These are phyloP conservation scores for Tortricodes alternella DNA, from an alignment of 2,888 invertebrate genomes.

Conservation along the genomic window DNA sequence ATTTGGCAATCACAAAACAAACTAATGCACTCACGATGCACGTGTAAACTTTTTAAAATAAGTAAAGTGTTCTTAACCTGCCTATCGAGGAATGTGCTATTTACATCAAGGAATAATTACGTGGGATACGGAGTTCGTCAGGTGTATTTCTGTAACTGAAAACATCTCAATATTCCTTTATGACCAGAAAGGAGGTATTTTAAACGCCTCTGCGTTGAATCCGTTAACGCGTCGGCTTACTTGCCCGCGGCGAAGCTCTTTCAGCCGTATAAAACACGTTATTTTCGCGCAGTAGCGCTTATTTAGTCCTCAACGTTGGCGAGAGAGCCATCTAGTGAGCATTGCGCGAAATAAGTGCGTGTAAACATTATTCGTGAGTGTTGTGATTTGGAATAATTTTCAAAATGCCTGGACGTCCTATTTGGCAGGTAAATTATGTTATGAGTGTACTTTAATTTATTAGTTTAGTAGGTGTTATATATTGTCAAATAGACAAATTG, in stretches of 20 bases:
- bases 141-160: constrained; percentile 33
- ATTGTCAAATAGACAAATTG: neutral
- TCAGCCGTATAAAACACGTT: constrained; percentile 80
- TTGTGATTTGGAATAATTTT: constrained; percentile 50
- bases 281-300: constrained; percentile 73
- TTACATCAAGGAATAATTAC: neutral
- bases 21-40: neutral
- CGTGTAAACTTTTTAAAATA: neutral
- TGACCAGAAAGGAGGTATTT: constrained; percentile 71
- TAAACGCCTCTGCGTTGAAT: constrained; percentile 70
- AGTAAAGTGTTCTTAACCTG: neutral
- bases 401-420: constrained; percentile 89
- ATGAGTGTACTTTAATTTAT: constrained; percentile 50
- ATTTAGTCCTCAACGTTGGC: constrained; percentile 77
- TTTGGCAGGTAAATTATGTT: constrained; percentile 84
- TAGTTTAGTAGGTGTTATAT: neutral
- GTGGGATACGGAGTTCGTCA: constrained; percentile 7
- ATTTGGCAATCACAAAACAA: constrained; percentile 8
- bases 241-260: constrained; percentile 59
- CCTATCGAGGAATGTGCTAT: neutral
- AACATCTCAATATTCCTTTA: constrained; percentile 53
- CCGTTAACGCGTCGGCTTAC: constrained; percentile 69
- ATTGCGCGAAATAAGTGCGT: constrained; percentile 57
- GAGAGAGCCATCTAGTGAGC: constrained; percentile 79
- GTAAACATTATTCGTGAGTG: constrained; percentile 59